Evolutionary conservation across 2,888 invertebrate genomes (phyloP).

Genomic region (Clivina fossor): DNA sequence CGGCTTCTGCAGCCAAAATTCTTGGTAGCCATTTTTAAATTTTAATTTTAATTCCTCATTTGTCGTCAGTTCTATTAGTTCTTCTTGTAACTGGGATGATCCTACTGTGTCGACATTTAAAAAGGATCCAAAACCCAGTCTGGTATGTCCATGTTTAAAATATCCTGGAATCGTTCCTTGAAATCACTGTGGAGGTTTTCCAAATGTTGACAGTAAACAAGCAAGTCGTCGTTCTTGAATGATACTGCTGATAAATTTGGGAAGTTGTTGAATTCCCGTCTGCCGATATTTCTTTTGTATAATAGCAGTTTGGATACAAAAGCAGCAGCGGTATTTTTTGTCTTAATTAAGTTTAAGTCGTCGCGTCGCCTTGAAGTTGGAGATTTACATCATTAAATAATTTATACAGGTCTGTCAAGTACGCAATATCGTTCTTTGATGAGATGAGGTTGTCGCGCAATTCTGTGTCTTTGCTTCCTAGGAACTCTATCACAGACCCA

Average conservation of each 20-base stretch:
- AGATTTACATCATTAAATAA: conserved; percentile 41
- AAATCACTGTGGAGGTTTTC: conserved; percentile 39
- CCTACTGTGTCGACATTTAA: conserved; percentile 39
- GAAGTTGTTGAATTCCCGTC: conserved; percentile 39
- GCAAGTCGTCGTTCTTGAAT: conserved; percentile 34
- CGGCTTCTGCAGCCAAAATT: conserved; percentile 38
- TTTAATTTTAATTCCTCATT: conserved; percentile 40
- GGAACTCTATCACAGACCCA: conserved; percentile 45
- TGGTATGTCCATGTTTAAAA: conserved; percentile 39
- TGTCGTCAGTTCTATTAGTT: conserved; percentile 40
- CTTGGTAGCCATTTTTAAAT: conserved; percentile 38
- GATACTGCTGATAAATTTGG: conserved; percentile 28
- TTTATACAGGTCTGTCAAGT: conserved; percentile 45
- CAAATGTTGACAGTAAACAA: conserved; percentile 37
- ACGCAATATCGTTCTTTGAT: conserved; percentile 45
- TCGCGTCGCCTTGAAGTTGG: conserved; percentile 43
- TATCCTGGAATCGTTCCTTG: conserved; percentile 39
- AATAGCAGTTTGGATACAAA: conserved; percentile 36
- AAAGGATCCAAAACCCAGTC: conserved; percentile 41
- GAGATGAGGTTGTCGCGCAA: conserved; percentile 44
- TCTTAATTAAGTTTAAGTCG: conserved; percentile 41
- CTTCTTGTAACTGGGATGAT: conserved; percentile 39
- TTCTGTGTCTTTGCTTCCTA: conserved; percentile 44
- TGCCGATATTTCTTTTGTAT: conserved; percentile 44
- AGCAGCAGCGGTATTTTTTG: conserved; percentile 44